Conservation (phyloP, 2,113 vertebrate genomes). For the Thamnaconus septentrionalis region DNA sequence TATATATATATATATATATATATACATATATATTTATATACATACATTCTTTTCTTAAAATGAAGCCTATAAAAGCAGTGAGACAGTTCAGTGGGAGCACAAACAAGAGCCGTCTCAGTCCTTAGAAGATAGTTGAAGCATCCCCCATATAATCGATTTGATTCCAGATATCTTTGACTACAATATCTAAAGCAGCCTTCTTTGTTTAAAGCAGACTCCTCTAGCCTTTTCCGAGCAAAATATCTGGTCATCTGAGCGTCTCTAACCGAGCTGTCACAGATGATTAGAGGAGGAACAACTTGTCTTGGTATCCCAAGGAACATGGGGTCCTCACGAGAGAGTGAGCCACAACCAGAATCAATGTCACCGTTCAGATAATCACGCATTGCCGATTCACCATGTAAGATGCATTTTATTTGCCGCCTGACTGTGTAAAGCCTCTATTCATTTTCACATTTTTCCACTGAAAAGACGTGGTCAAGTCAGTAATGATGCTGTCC, state of each 20-base stretch:
- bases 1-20: no score
- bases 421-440: constrained; percentile 64
- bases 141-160: no score
- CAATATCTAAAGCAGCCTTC: neutral
- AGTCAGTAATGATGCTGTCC: constrained; percentile 36
- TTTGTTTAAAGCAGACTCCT: constrained; percentile 42
- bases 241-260: constrained; percentile 75
- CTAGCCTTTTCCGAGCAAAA: constrained; percentile 59
- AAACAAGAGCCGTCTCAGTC: no score
- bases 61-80: no score
- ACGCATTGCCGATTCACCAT: constrained; percentile 73
- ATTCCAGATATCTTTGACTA: no score
- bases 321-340: constrained; percentile 76
- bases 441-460: constrained; percentile 70
- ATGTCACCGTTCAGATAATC: constrained; percentile 73
- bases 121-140: no score
- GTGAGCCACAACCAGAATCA: constrained; percentile 66
- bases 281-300: constrained; percentile 72
- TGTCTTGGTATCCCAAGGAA: constrained; percentile 67
- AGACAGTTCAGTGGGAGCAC: no score
- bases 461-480: constrained; percentile 46
- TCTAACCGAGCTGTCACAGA: constrained; percentile 74
- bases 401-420: constrained; percentile 78
- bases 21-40: no score
- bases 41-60: no score